These are phyloP conservation scores for Andrena cerasifolii DNA, from an alignment of 1,140 invertebrate species.

Conservation along the genomic window DNA sequence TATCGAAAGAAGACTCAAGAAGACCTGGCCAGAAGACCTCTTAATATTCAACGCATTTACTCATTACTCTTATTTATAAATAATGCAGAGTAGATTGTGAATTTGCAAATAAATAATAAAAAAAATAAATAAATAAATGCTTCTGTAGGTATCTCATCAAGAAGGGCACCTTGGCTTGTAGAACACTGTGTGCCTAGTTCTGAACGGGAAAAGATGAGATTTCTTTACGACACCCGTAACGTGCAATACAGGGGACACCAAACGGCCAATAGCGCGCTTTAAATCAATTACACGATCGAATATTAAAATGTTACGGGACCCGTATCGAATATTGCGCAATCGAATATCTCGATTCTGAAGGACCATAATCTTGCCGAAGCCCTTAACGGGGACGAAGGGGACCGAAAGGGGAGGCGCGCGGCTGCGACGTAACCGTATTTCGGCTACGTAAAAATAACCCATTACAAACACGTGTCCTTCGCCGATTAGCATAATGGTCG, in stretches of 20 bases:
- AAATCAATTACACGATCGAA: conserved; percentile 38
- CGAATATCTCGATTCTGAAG: neutral
- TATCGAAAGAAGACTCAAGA: no score
- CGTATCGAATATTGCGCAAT: conserved; percentile 21
- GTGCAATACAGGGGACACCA: neutral
- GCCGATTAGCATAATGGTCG: conserved; percentile 73
- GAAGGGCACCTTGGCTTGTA: no score
- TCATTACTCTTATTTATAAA: no score
- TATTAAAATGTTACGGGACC: conserved; percentile 27
- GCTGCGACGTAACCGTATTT: conserved; percentile 50
- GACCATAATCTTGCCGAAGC: conserved; percentile 26
- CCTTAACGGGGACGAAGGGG: neutral
- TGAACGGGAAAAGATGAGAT: conserved; percentile 28
- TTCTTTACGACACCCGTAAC: neutral
- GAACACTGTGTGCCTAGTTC: no score
- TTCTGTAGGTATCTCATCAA: no score
- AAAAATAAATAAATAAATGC: no score
- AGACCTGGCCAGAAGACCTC: no score
- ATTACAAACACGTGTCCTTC: conserved; percentile 75
- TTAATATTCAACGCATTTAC: no score
- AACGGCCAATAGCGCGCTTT: neutral
- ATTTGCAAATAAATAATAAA: no score
- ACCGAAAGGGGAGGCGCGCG: neutral
- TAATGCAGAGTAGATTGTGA: no score
- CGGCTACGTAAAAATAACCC: conserved; percentile 69